Evolutionary conservation across 2,113 vertebrate genomes (phyloP), one percentile per base, ranked within the genome.

Genomic region (Hassar affinis): DNA sequence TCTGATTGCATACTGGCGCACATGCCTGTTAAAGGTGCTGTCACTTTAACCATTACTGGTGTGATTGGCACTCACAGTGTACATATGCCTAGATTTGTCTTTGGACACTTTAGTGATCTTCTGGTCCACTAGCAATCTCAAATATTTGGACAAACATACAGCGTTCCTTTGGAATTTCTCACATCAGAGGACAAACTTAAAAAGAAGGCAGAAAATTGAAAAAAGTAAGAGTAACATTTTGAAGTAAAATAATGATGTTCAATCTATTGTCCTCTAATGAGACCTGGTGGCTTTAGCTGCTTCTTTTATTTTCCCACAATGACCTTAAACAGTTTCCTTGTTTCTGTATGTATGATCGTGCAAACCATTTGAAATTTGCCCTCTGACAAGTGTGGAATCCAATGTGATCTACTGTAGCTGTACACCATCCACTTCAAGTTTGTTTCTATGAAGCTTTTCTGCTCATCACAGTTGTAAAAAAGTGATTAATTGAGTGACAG

Each of bases 131-230:
- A 68, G 51, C 68, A 80, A n/a, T 78, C 30, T 71, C 33, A n/a
- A 84, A 79, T 80, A 83, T 81, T 72, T 81, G 72, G 57, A 56
- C 78, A 35, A 15, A 69, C 15, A 22, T 80, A 59, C 89, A 87
- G 84, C 88, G 86, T 88, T 88, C 85, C 86, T 88, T 86, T 89
- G 84, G 89, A 92, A 93, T 93, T 91, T 91, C 89, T 89, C 22
- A 88, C 89, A 90, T 91, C 91, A 91, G 88, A 92, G 88, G 89
- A 89, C 86, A 85, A 90, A 89, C 90, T 90, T 86, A 80, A 86
- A 86, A 90, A 89, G 86, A 88, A 89, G 83, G 89, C 88, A 87
- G 90, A 90, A 87, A 62, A 54, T 42, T 42, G 38, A 42, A 42
- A 6, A 3, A 42, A 42, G 6, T 3, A 42, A 42, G 38, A 3